These are phyloP conservation scores for Aradophagus sp. DNA, from an alignment of 1,140 invertebrate species.

Conservation along the genomic window DNA sequence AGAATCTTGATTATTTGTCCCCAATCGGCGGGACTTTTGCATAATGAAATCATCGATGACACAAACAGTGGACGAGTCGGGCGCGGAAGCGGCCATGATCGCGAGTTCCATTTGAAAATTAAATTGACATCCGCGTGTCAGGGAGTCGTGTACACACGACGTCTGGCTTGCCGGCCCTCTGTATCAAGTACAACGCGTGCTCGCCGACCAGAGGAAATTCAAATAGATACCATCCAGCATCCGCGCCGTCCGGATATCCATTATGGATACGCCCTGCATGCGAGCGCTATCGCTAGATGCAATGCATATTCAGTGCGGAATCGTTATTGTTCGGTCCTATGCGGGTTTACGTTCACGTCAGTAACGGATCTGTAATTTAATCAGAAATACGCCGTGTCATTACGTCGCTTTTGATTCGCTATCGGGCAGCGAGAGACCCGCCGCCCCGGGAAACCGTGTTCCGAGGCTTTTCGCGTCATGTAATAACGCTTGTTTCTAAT, in stretches of 20 bases:
- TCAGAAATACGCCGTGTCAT: conserved; percentile 54
- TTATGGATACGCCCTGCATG: conserved; percentile 67
- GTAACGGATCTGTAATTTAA: conserved; percentile 51
- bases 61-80: conserved; percentile 40
- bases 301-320: conserved; percentile 68
- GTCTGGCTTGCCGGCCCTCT: conserved; percentile 40
- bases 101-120: conserved; percentile 52
- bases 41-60: conserved; percentile 49
- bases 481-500: too few species aligned
- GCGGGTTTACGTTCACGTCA: conserved; percentile 56
- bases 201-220: conserved; percentile 45
- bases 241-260: conserved; percentile 59
- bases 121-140: conserved; percentile 54
- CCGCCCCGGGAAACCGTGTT: too few species aligned
- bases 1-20: conserved; percentile 39
- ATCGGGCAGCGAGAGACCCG: too few species aligned
- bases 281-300: conserved; percentile 62
- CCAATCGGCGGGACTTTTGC: conserved; percentile 40
- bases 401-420: conserved; percentile 33
- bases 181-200: conserved; percentile 49
- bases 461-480: too few species aligned
- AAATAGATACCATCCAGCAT: conserved; percentile 55
- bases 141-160: conserved; percentile 44
- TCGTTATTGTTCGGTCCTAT: conserved; percentile 64
- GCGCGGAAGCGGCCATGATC: conserved; percentile 10